Base-by-base conservation (phyloP, 2,888 invertebrate genomes). In the Sclerodermus sp. region DNA sequence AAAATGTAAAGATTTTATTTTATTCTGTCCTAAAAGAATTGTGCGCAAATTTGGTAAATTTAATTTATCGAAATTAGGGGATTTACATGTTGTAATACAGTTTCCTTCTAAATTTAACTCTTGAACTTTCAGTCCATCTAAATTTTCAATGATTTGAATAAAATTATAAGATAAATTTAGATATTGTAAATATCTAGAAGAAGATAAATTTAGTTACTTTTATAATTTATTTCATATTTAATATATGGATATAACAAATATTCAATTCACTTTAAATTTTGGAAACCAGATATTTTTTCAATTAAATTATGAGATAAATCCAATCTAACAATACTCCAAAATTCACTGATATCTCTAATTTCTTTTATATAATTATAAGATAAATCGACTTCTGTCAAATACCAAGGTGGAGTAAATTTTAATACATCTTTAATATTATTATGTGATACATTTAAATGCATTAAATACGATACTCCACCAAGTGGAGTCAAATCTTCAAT, bases 271-370 rank as follows among this genome's bases (percentile, higher is more conserved):
- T 77, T 82, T 47, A 86, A 79, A 54, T 74, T 80, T 47, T 82
- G 73, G 29, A 86, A 67, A 15, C 85, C 85, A 45, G 66, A 74
- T 45, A 87, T 85, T 47, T 59, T 62, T 57, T 80, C 81, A 46
- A 87, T 85, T 42, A 80, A 79, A 68, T 87, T 87, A 60, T 85
- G 82, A 0, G 86, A 84, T 48, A 87, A 68, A 74, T 86, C 82
- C 48, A 87, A 76, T 44, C 82, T 73, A 1, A 83, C 81, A 3
- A 87, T 79, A 4, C 86, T 85, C 87, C 87, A 87, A 69, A 85
- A 86, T 15, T 71, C 68, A 10, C 74, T 78, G 29, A 87, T 70
- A 71, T 86, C 83, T 39, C 77, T 76, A 53, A 87, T 83, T 45
- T 67, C 65, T 46, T 74, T 78, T 37, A 87, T 80, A 1, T 79